These are phyloP conservation scores for Tachina lurida DNA, from an alignment of 2,888 invertebrate genomes.

Conservation along the genomic window DNA sequence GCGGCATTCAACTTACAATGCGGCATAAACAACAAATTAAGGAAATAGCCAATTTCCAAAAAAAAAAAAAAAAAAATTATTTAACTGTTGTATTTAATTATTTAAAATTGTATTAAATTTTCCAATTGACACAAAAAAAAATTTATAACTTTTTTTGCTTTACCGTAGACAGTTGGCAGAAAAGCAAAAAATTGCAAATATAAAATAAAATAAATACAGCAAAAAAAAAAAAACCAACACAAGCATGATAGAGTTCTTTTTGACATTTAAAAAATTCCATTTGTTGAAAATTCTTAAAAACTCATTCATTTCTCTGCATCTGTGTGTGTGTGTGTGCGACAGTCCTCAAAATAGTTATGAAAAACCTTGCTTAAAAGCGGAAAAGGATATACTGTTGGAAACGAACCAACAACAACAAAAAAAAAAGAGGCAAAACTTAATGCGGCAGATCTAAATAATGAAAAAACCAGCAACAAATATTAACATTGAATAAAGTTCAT, in stretches of 20 bases:
- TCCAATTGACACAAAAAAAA: conserved; percentile 32
- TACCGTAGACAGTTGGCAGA: conserved; percentile 9
- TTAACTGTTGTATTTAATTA: conserved; percentile 39
- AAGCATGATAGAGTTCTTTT: conserved; percentile 17
- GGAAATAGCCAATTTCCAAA: conserved; percentile 54
- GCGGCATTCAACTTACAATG: not conserved
- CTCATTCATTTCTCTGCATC: not conserved
- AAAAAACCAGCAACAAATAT: conserved; percentile 2
- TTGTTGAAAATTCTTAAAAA: conserved; percentile 20
- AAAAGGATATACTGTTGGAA: conserved; percentile 61
- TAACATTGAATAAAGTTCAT: conserved; percentile 60
- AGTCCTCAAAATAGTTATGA: conserved; percentile 48
- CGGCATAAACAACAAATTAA: conserved; percentile 24
- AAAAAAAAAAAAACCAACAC: not conserved
- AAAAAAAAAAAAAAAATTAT: not conserved
- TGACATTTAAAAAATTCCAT: conserved; percentile 52
- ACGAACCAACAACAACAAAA: conserved; percentile 1
- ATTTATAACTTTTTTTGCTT: conserved; percentile 10
- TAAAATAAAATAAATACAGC: not conserved
- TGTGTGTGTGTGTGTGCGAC: not conserved
- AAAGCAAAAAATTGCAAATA: not conserved
- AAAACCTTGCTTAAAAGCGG: conserved; percentile 57
- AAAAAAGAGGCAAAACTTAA: conserved; percentile 4
- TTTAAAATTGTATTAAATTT: conserved; percentile 49
- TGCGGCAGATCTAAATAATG: conserved; percentile 8